A percentile compares a stretch with the other conserved stretches of the same genome.
Evolutionary conservation across 2,888 invertebrate species (phyloP).

Genomic region (Macrophya alboannulata): DNA sequence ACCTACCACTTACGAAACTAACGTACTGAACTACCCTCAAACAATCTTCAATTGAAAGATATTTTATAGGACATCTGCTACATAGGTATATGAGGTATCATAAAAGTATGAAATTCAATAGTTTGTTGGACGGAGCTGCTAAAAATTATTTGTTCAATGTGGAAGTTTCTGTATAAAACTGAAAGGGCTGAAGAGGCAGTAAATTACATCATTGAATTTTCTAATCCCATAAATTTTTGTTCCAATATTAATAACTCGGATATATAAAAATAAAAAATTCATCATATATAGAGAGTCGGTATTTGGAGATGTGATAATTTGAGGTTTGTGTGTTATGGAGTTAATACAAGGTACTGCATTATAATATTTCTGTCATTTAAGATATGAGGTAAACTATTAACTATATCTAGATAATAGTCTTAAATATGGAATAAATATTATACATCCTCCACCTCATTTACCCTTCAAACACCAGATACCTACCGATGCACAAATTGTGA

Average conservation of each 20-base stretch:
- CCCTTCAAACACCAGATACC: slow-evolving; percentile 51
- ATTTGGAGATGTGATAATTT: slow-evolving; percentile 21
- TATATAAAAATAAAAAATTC: slow-evolving; percentile 27
- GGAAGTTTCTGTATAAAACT: slow-evolving; percentile 3
- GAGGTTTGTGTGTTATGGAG: not conserved
- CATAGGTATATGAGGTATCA: not conserved
- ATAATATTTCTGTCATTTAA: slow-evolving; percentile 45
- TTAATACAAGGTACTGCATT: not conserved
- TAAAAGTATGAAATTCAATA: slow-evolving; percentile 17
- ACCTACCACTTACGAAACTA: slow-evolving; percentile 15
- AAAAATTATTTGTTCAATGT: slow-evolving; percentile 1
- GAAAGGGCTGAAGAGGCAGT: not conserved
- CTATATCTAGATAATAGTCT: slow-evolving; percentile 51
- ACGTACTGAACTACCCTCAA: slow-evolving; percentile 7
- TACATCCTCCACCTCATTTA: slow-evolving; percentile 46
- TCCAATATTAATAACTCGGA: not conserved
- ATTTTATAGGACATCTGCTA: slow-evolving; percentile 26
- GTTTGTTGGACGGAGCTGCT: slow-evolving; percentile 36
- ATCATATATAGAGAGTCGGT: not conserved
- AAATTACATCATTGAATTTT: not conserved
- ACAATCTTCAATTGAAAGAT: not conserved
- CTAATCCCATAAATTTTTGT: not conserved
- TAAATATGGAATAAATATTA: slow-evolving; percentile 56
- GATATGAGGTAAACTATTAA: slow-evolving; percentile 54
- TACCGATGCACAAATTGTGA: not conserved